Conservation (phyloP, 2,113 vertebrate species). For the Aspidoscelis tigris region DNA sequence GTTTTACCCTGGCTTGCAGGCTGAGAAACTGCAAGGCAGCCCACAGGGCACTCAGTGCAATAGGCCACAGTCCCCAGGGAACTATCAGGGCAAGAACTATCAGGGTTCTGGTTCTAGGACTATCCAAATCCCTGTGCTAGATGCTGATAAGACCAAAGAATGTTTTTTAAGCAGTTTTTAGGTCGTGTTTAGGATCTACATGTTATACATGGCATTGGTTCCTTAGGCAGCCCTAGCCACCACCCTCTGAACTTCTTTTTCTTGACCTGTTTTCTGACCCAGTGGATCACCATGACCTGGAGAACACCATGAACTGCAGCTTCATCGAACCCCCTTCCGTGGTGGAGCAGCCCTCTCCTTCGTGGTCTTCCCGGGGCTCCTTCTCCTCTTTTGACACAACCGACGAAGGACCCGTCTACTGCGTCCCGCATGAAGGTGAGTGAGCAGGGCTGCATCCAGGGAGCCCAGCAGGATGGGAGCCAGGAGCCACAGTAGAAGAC, state of each 20-base stretch:
- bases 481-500: background rate
- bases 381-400: slow-evolving; percentile 97
- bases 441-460: background rate
- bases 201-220: background rate
- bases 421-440: slow-evolving; percentile 94
- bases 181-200: too few species aligned
- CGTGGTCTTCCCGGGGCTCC: slow-evolving; percentile 95
- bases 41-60: too few species aligned
- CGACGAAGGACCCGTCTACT: slow-evolving; percentile 94
- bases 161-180: too few species aligned
- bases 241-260: background rate
- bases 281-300: slow-evolving; percentile 96
- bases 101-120: too few species aligned
- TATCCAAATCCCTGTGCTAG: too few species aligned
- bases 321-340: slow-evolving; percentile 93
- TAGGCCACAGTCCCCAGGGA: too few species aligned
- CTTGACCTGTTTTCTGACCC: too few species aligned
- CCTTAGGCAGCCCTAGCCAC: background rate
- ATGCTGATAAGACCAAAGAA: too few species aligned
- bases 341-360: slow-evolving; percentile 91
- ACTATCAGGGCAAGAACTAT: too few species aligned
- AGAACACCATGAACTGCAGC: slow-evolving; percentile 96
- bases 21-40: too few species aligned
- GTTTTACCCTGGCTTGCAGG: too few species aligned
- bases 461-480: too few species aligned